Evolutionary conservation across 2,888 invertebrate species (phyloP), one percentile per base, ranked within the genome.

Genomic region (Erebia ligea): DNA sequence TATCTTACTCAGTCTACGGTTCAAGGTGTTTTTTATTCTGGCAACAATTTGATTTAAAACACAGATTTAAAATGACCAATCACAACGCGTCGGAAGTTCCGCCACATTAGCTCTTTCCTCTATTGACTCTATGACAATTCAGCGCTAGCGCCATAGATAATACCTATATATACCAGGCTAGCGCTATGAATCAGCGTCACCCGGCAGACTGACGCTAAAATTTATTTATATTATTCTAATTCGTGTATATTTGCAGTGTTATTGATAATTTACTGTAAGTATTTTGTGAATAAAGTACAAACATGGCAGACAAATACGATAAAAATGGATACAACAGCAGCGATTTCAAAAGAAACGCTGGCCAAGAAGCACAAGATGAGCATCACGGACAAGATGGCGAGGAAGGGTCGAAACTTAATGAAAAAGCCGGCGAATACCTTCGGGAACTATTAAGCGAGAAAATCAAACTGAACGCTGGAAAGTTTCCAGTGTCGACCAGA

Each of bases 371-470:
- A 71, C 81, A 77, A 73, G 76, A 76, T 25, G 81, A 79, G 15
- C 80, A 83, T n/a, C 85, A 86, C 68, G 86, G 81, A 69, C 90
- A 95, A 93, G 92, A 94, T 90, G 92, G 94, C 84, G 94, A 95
- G 69, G 94, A 57, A 5, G 56, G 90, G 78, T 87, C 93, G 64
- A 94, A 94, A 81, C 88, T 95, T 72, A 94, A 95, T 77, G 96
- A 96, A 84, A 97, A 96, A 90, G 96, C 96, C 84, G 96, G 95
- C 69, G 97, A 97, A 89, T 97, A 97, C 82, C 95, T 97, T 83
- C 94, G 95, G 25, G 96, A 97, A 82, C 92, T 97, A 71, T 84
- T 97, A 73, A 94, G 95, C 64, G 97, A 97, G 82, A 96, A 96
- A 85, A 94, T 95, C 71, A 94, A 95, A 76, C 90, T 96, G 76